phyloP scores from a whole-genome alignment of 2,113 vertebrate genomes.

The Aspidoscelis tigris region DNA sequence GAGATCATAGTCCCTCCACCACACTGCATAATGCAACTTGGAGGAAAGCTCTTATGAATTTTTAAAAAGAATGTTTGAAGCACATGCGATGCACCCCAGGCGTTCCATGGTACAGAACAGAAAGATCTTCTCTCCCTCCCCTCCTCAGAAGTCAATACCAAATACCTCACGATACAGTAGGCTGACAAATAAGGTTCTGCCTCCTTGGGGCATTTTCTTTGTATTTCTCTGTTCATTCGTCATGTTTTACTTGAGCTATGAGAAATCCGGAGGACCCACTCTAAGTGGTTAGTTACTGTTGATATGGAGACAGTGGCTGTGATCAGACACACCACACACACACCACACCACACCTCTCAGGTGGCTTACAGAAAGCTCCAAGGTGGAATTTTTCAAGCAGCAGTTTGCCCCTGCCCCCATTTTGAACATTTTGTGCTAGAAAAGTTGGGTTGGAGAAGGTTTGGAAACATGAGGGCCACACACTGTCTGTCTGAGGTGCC shows the following conservation, averaged over 20 bases:
- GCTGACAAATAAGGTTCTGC: not conserved
- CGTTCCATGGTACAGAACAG: not conserved
- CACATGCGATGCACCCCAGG: not conserved
- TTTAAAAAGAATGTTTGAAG: constrained; percentile 49
- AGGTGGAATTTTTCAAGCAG: too few relatives aligned
- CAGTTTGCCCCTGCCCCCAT: too few relatives aligned
- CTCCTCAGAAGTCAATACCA: not conserved
- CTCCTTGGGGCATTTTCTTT: not conserved
- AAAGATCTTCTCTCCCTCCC: not conserved
- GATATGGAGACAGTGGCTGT: not conserved
- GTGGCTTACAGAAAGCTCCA: too few relatives aligned
- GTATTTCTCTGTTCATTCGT: not conserved
- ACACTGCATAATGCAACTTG: constrained; percentile 52
- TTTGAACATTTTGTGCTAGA: too few relatives aligned
- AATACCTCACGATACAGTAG: not conserved
- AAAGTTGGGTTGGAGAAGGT: too few relatives aligned
- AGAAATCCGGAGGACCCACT: not conserved
- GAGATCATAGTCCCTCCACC: constrained; percentile 72
- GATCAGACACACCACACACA: too few relatives aligned
- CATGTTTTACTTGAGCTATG: not conserved
- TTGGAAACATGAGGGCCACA: too few relatives aligned
- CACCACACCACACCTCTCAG: too few relatives aligned
- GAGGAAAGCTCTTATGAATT: constrained; percentile 56
- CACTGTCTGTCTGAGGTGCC: too few relatives aligned
- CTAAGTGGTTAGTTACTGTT: not conserved